A percentile compares a stretch with the other conserved stretches of the same genome.
These are phyloP conservation scores for Gila robusta DNA, from an alignment of 2,797 vertebrate genomes.

Conservation along the genomic window DNA sequence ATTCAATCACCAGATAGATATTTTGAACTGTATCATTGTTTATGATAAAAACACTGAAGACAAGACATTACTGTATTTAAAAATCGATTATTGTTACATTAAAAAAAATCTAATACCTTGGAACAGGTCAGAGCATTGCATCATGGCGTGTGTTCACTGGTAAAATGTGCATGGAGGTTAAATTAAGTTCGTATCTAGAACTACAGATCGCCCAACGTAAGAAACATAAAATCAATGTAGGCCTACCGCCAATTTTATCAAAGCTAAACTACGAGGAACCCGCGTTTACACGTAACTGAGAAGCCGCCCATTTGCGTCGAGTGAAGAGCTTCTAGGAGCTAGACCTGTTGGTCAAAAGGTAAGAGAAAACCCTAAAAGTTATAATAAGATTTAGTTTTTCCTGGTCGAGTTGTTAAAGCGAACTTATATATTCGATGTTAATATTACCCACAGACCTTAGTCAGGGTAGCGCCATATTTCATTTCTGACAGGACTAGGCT, in stretches of 20 bases:
- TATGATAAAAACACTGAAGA: background rate
- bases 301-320: background rate
- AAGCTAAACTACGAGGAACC: background rate
- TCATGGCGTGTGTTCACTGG: background rate
- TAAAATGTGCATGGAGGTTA: background rate
- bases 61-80: background rate
- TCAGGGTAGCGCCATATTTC: background rate
- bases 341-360: background rate
- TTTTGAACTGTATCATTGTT: background rate
- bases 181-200: background rate
- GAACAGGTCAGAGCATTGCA: background rate
- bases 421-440: background rate
- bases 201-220: background rate
- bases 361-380: background rate
- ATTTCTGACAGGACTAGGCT: background rate
- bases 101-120: background rate
- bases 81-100: background rate
- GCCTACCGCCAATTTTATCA: background rate
- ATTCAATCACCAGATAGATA: background rate
- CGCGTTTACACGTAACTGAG: background rate
- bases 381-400: background rate
- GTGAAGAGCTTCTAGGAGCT: background rate
- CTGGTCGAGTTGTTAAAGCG: background rate
- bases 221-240: background rate
- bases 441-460: constrained; percentile 53